Evolutionary conservation across 2,113 vertebrate species (phyloP).

Genomic region (Eulemur rufifrons): DNA sequence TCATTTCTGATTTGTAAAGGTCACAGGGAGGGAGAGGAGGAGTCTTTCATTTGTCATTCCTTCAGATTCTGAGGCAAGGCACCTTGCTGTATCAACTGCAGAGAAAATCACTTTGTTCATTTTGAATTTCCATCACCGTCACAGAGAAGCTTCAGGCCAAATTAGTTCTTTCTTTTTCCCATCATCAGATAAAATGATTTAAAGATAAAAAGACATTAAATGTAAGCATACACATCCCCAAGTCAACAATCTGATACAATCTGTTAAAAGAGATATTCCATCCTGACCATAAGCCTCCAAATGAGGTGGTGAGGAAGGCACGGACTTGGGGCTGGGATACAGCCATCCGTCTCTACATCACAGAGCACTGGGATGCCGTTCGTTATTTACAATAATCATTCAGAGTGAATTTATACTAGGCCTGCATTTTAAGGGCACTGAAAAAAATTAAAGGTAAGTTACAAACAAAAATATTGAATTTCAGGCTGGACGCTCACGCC

Average conservation of each 20-base stretch:
- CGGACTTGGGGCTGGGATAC: background rate
- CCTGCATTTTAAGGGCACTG: constrained; percentile 23
- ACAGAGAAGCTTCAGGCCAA: background rate
- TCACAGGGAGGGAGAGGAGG: background rate
- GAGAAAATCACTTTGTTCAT: background rate
- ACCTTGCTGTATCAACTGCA: background rate
- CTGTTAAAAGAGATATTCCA: background rate
- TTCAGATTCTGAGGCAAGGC: background rate
- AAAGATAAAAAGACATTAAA: background rate
- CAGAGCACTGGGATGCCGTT: background rate
- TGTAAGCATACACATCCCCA: background rate
- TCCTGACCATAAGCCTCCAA: background rate
- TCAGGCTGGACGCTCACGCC: too few relatives aligned
- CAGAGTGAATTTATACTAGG: background rate
- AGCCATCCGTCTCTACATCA: background rate
- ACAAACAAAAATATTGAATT: constrained; percentile 42
- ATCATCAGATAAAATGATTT: background rate
- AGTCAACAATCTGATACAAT: background rate
- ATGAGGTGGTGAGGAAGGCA: background rate
- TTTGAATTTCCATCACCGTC: background rate
- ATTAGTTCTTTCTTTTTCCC: background rate
- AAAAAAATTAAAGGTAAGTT: constrained; percentile 25
- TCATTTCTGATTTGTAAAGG: constrained; percentile 14
- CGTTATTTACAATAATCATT: background rate
- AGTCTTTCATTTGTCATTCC: background rate